These are phyloP conservation scores for Xylocopa sonorina DNA, from an alignment of 1,140 invertebrate genomes.

Conservation along the genomic window DNA sequence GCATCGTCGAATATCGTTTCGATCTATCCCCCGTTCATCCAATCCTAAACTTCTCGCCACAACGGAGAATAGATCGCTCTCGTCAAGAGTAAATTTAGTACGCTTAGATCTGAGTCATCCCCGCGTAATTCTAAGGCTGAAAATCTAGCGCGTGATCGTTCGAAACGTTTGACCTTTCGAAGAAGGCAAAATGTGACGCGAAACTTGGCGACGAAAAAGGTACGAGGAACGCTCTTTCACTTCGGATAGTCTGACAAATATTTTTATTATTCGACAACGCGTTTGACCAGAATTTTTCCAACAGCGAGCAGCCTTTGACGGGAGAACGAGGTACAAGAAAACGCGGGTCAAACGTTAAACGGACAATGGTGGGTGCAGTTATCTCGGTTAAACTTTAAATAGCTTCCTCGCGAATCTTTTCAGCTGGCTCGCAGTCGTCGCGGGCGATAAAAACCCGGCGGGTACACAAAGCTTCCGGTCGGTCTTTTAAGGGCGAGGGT, in stretches of 20 bases:
- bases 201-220: too few relatives aligned
- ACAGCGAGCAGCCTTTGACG: not conserved
- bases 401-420: slow-evolving; percentile 21
- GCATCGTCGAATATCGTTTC: not conserved
- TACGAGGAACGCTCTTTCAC: too few relatives aligned
- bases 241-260: too few relatives aligned
- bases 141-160: not conserved
- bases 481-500: not conserved
- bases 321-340: not conserved
- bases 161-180: not conserved
- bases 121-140: not conserved
- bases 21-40: not conserved
- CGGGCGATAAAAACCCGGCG: slow-evolving; percentile 11
- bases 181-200: not conserved
- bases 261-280: not conserved
- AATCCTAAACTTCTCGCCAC: not conserved
- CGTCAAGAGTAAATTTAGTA: slow-evolving; percentile 10
- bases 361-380: not conserved
- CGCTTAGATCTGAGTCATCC: not conserved
- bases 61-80: not conserved
- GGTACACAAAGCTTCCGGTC: slow-evolving; percentile 20
- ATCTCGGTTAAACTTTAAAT: slow-evolving; percentile 44
- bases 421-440: not conserved
- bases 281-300: not conserved
- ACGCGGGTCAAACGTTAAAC: not conserved